phyloP scores from a whole-genome alignment of 2,113 vertebrate genomes.

The Myiozetetes cayanensis region DNA sequence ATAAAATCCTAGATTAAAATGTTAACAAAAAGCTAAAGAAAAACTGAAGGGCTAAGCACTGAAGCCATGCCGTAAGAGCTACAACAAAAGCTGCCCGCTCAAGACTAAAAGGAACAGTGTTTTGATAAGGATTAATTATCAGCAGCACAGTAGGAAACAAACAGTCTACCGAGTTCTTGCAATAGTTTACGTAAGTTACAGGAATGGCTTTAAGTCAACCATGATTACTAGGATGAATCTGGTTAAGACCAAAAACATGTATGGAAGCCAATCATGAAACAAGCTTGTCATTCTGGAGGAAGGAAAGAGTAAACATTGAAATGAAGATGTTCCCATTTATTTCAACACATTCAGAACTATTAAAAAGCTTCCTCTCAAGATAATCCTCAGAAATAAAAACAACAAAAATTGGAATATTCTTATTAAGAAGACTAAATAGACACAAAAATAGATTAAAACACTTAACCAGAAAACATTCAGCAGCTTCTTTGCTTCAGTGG shows the following conservation, averaged over 20 bases:
- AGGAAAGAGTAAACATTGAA: not conserved
- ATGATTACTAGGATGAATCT: slow-evolving; percentile 38
- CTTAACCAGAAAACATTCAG: not conserved
- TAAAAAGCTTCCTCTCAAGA: not conserved
- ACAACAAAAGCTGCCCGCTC: not conserved
- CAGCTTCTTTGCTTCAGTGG: not conserved
- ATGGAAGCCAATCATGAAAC: slow-evolving; percentile 5
- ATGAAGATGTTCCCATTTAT: not conserved
- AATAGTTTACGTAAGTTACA: not conserved
- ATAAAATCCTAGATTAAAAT: not conserved
- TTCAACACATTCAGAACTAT: not conserved
- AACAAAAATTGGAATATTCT: not conserved
- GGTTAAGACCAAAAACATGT: slow-evolving; percentile 39
- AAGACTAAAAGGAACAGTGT: not conserved
- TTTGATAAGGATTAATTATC: not conserved
- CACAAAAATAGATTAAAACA: not conserved
- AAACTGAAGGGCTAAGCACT: not conserved
- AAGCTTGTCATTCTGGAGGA: not conserved
- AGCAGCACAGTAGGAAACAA: not conserved
- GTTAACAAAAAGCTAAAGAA: not conserved
- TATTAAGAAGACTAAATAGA: not conserved
- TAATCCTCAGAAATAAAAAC: not conserved
- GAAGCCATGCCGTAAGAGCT: not conserved
- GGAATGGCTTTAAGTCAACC: slow-evolving; percentile 29
- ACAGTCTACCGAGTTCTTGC: slow-evolving; percentile 1